Evolutionary conservation across 2,797 vertebrate genomes (phyloP).

Genomic region (Peromyscus melanophrys): DNA sequence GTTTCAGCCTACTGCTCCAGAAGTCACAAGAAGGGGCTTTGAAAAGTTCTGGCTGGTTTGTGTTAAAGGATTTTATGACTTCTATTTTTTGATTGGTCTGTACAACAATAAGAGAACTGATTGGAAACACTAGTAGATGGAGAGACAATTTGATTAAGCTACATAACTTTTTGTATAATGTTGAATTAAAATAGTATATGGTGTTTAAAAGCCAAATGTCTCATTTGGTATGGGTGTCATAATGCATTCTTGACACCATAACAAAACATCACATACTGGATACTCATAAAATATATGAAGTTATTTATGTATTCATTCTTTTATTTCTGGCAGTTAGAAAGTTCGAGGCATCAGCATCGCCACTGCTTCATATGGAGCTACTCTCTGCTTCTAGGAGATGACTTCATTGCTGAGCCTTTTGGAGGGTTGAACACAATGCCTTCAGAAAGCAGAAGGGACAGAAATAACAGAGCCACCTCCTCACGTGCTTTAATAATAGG

Average conservation of each 20-base stretch:
- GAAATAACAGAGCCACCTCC: not conserved
- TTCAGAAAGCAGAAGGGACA: not conserved
- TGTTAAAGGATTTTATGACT: not conserved
- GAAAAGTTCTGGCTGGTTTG: not conserved
- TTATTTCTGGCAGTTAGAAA: not conserved
- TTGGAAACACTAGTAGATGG: rapidly evolving
- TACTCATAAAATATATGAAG: not conserved
- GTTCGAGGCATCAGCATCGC: not conserved
- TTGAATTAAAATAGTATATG: slow-evolving; percentile 24
- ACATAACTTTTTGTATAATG: not conserved
- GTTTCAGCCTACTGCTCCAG: not conserved
- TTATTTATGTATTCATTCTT: not conserved
- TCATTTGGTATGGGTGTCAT: not conserved
- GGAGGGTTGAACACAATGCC: not conserved
- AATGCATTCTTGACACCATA: not conserved
- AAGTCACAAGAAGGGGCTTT: not conserved
- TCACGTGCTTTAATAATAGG: not conserved
- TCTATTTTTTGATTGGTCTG: not conserved
- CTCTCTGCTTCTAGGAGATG: not conserved
- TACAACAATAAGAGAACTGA: not conserved
- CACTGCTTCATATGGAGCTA: not conserved
- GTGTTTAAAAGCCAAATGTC: not conserved
- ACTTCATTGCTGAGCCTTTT: not conserved
- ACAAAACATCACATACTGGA: not conserved
- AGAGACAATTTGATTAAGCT: slow-evolving; percentile 22